Percentiles rank a stretch among this genome's conserved stretches.
Evolutionary conservation across 2,888 invertebrate species (phyloP).

Genomic region (Nomada lathburiana): DNA sequence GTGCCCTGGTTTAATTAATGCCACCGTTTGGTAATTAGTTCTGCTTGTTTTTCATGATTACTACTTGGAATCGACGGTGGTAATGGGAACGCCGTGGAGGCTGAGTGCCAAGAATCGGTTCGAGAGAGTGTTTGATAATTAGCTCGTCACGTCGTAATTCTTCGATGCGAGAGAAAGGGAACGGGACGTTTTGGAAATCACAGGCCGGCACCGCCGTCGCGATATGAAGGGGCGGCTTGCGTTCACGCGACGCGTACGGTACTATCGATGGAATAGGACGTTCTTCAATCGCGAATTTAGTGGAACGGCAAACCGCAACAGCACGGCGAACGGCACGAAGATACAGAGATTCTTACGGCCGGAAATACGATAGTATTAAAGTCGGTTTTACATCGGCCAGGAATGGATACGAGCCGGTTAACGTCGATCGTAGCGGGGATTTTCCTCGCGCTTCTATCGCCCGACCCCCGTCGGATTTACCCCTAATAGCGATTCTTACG

Average conservation of each 20-base stretch:
- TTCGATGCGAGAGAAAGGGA: neutral
- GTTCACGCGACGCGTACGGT: neutral
- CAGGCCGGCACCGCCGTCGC: too few species aligned
- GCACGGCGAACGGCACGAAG: slow-evolving; percentile 28
- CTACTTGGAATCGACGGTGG: neutral
- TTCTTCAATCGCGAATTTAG: neutral
- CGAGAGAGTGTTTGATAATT: neutral
- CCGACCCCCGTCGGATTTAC: slow-evolving; percentile 53
- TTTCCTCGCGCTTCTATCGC: slow-evolving; percentile 55
- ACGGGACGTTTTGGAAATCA: neutral
- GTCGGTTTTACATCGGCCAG: slow-evolving; percentile 66
- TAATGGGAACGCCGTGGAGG: neutral
- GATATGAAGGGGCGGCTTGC: too few species aligned
- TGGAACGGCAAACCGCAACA: slow-evolving; percentile 41
- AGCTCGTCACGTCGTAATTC: neutral
- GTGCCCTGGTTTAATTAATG: slow-evolving; percentile 41
- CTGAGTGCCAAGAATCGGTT: neutral
- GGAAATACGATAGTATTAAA: slow-evolving; percentile 68
- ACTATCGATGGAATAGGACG: neutral
- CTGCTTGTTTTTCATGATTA: slow-evolving; percentile 1
- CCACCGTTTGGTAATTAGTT: slow-evolving; percentile 14
- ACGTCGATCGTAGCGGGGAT: slow-evolving; percentile 65
- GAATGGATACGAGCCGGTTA: slow-evolving; percentile 69
- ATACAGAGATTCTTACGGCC: slow-evolving; percentile 68
- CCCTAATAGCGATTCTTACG: slow-evolving; percentile 59